Conservation (phyloP, 2,797 vertebrate genomes). For the Urophycis tenuis region DNA sequence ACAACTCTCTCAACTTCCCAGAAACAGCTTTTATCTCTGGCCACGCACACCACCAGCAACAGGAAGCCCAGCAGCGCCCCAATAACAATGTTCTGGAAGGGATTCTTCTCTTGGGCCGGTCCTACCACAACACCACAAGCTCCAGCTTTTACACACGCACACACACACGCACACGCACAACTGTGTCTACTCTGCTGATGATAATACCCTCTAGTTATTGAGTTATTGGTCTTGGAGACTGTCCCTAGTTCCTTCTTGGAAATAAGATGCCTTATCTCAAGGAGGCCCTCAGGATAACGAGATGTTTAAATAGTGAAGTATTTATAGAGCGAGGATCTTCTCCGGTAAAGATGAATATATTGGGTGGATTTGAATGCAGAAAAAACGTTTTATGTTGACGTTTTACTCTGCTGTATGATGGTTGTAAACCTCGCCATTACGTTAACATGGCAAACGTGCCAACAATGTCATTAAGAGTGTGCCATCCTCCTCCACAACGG, state of each 20-base stretch:
- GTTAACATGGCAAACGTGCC: constrained; percentile 48
- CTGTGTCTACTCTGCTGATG: too few relatives aligned
- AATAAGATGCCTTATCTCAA: too few relatives aligned
- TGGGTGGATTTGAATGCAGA: too few relatives aligned
- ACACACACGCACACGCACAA: constrained; percentile 7
- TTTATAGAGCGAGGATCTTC: too few relatives aligned
- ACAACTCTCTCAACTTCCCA: constrained; percentile 62
- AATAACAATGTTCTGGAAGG: constrained; percentile 68
- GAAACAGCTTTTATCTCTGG: constrained; percentile 63
- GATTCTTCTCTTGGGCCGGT: constrained; percentile 6
- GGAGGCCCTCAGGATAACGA: too few relatives aligned
- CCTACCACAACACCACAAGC: constrained; percentile 10
- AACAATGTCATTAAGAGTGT: constrained; percentile 57
- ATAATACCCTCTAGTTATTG: too few relatives aligned
- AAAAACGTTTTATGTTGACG: too few relatives aligned
- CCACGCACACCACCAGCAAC: constrained; percentile 52
- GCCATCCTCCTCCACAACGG: constrained; percentile 57
- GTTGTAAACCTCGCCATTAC: constrained; percentile 1
- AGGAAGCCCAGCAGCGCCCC: constrained; percentile 53
- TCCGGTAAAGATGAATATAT: too few relatives aligned
- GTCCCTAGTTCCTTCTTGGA: too few relatives aligned
- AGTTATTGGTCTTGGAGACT: too few relatives aligned
- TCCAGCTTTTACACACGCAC: not conserved
- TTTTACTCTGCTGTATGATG: too few relatives aligned
- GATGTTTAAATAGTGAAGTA: too few relatives aligned